A percentile compares a stretch with the other conserved stretches of the same genome.
Conservation (phyloP, 2,888 invertebrate species). For the Drosophila atripex region DNA sequence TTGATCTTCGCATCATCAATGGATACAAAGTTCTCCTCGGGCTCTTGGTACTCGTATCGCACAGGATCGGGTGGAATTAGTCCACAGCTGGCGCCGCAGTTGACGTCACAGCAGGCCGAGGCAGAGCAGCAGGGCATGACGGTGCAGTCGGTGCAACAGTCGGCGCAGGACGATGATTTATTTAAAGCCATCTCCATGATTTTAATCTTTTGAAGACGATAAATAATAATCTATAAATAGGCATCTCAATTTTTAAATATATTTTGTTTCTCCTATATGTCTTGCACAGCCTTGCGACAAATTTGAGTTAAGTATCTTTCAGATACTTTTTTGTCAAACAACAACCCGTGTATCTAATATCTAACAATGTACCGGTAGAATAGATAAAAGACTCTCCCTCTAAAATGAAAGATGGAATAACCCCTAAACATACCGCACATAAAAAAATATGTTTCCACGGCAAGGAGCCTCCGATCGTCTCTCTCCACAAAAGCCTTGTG, state of each 20-base stretch:
- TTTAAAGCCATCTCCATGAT: slow-evolving; percentile 55
- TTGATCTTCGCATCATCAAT: slow-evolving; percentile 83
- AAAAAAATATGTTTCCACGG: not conserved
- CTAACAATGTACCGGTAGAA: not conserved
- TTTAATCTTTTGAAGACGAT: slow-evolving; percentile 12
- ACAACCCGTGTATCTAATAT: too few relatives aligned
- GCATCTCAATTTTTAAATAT: too few relatives aligned
- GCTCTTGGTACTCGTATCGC: slow-evolving; percentile 77
- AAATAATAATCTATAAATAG: not conserved
- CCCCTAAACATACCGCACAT: not conserved
- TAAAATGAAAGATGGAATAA: not conserved
- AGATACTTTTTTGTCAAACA: not conserved
- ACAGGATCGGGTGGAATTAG: slow-evolving; percentile 43
- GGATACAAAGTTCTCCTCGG: slow-evolving; percentile 82
- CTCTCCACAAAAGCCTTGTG: not conserved
- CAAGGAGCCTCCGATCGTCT: slow-evolving; percentile 10
- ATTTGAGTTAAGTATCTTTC: not conserved
- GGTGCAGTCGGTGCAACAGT: slow-evolving; percentile 59
- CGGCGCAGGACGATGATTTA: slow-evolving; percentile 51
- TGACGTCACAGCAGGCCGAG: slow-evolving; percentile 57
- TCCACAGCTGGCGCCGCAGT: slow-evolving; percentile 52
- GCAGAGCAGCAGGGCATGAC: slow-evolving; percentile 50
- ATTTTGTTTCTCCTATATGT: too few relatives aligned
- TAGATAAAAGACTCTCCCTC: not conserved
- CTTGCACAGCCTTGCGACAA: not conserved